Conservation (phyloP, 2,888 invertebrate genomes). For the Drosophila subsilvestris region DNA sequence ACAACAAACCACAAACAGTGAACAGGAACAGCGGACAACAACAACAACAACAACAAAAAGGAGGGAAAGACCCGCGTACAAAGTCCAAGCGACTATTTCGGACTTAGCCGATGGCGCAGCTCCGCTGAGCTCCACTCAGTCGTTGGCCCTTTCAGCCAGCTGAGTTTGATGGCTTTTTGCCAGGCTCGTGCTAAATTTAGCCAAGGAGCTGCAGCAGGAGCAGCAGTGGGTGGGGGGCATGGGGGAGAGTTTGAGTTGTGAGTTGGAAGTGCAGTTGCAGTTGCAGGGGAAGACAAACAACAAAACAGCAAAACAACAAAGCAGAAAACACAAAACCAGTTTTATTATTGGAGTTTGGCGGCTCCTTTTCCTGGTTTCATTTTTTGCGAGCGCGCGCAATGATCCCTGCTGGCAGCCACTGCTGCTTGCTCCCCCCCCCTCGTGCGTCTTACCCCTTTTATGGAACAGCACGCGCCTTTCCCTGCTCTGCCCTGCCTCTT, state of each 20-base stretch:
- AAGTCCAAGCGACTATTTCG: constrained; percentile 62
- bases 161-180: constrained; percentile 18
- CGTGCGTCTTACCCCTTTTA: constrained; percentile 17
- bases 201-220: constrained; percentile 13
- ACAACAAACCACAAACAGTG: background rate
- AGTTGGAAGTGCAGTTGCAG: background rate
- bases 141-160: constrained; percentile 40
- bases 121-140: background rate
- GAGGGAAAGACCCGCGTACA: constrained; percentile 32
- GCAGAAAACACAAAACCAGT: constrained; percentile 45
- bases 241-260: background rate
- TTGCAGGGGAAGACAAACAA: background rate
- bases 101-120: constrained; percentile 20
- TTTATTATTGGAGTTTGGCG: constrained; percentile 24
- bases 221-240: constrained; percentile 12
- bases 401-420: constrained; percentile 2
- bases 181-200: constrained; percentile 68
- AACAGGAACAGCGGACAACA: background rate
- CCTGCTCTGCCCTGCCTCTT: constrained; percentile 2
- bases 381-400: constrained; percentile 20
- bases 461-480: constrained; percentile 34
- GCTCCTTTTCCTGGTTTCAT: constrained; percentile 62
- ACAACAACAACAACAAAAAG: background rate
- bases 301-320: too few relatives aligned
- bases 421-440: background rate